Conservation (phyloP, 2,113 vertebrate species). For the Pygoscelis adeliae region DNA sequence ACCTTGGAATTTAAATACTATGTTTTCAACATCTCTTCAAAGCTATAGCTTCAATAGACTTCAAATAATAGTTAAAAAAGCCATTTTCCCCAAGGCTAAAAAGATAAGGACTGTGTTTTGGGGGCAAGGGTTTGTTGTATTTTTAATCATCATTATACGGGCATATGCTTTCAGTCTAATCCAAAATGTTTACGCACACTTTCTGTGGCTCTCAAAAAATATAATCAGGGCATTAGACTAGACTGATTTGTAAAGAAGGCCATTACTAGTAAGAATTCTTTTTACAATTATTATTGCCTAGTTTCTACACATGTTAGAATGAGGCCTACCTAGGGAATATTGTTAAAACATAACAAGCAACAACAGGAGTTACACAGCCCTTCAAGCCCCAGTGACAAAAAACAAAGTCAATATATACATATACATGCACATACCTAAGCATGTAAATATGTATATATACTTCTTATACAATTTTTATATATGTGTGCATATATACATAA, state of each 20-base stretch:
- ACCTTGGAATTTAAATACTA: constrained; percentile 7
- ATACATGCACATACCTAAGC: not conserved
- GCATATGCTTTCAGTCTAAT: not conserved
- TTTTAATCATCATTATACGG: not conserved
- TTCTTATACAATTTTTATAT: not conserved
- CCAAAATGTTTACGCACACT: not conserved
- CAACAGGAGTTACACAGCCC: not conserved
- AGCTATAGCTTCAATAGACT: not conserved
- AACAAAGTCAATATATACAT: not conserved
- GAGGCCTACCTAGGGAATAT: not conserved
- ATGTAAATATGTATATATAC: not conserved
- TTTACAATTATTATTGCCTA: not conserved
- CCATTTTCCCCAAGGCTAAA: not conserved
- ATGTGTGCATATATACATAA: not conserved
- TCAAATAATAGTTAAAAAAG: constrained; percentile 1
- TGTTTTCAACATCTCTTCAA: constrained; percentile 23
- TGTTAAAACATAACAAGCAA: not conserved
- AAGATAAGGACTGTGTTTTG: not conserved
- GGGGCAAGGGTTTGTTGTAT: not conserved
- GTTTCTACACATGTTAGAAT: not conserved
- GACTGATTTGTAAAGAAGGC: not conserved
- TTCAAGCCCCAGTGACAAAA: not conserved
- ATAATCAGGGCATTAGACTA: not conserved
- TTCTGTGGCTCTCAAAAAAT: not conserved
- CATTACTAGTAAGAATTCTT: not conserved